Evolutionary conservation across 23 tunicate species (phyloP), one percentile per base, ranked within the genome.

Genomic region (Botrylloides violaceus): DNA sequence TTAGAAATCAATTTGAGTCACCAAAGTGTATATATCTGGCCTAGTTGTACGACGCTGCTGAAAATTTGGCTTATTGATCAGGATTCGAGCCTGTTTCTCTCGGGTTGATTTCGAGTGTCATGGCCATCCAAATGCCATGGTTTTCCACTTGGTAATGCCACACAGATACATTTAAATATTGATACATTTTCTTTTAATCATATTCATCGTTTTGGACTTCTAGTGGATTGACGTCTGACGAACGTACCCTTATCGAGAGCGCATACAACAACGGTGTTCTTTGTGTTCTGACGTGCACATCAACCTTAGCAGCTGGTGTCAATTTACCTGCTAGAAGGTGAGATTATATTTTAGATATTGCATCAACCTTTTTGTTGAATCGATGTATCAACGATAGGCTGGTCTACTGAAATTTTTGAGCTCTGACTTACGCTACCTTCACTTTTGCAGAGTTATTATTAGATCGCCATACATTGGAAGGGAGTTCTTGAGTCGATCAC

Each of bases 281-380:
- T 3, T 76, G 80, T 29, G 81, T 85, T 29, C 48, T 92, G 3
- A 80, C 92, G 36, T 92, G 98, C 66, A 92, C 98, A 29, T 92
- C 98, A 25, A 92, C 98, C 3, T 80, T 92, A 2, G 98, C 98
- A 36, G 98, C 98, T 56, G 98, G 98, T 15, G 98, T 92, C 12
- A 92, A 92, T 64, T 48, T 92, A 48, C 98, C 98, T 12, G 98
- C 98, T 2, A 82, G 98, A 76, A 80, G 96, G 94, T 85, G 5
- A 78, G 64, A 47, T 47, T 47, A 18, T 47, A 47, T 47, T 47
- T 18, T 47, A 47, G 12, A 47, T 47, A 47, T 12, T 12, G 15
- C 18, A 47, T 47, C 12, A 47, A 12, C 55, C 55, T 47, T 12
- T 47, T 47, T 47, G 15, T 12, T n/a, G n/a, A n/a, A n/a, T n/a